Conservation (phyloP, 1,140 invertebrate species). For the Sycophaga agraensis region DNA sequence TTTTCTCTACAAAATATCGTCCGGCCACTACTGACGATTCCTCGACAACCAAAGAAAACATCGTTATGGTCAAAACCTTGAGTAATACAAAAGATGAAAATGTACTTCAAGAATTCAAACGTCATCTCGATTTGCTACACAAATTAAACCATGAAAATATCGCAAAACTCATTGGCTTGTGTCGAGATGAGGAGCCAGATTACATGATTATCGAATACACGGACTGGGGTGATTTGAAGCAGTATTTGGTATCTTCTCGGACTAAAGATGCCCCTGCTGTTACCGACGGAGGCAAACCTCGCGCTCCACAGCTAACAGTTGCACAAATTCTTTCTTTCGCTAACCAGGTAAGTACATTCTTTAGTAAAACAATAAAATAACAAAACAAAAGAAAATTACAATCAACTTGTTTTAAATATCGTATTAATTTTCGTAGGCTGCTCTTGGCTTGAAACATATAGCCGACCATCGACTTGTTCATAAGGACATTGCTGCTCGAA, state of each 20-base stretch:
- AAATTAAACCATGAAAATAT: conserved; percentile 80
- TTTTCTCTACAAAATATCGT: conserved; percentile 70
- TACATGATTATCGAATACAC: conserved; percentile 89
- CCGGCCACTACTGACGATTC: conserved; percentile 7
- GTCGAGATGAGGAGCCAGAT: conserved; percentile 81
- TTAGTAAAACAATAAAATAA: no score
- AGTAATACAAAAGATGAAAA: conserved; percentile 76
- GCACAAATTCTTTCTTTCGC: conserved; percentile 73
- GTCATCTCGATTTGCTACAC: conserved; percentile 83
- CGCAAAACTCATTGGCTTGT: conserved; percentile 76
- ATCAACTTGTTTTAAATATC: no score
- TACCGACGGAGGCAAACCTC: conserved; percentile 47
- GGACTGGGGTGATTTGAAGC: conserved; percentile 95
- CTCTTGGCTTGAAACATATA: conserved; percentile 82
- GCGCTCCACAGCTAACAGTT: conserved; percentile 66
- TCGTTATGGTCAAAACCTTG: conserved; percentile 73
- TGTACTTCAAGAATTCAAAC: conserved; percentile 77
- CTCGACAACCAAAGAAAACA: conserved; percentile 55
- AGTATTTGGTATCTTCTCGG: conserved; percentile 84
- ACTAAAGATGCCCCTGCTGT: conserved; percentile 49
- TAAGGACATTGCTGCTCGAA: conserved; percentile 89
- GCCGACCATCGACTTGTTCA: conserved; percentile 76
- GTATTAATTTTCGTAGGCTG: conserved; percentile 60
- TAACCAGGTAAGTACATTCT: conserved; percentile 56
- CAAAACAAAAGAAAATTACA: no score